Evolutionary conservation across 2,888 invertebrate genomes (phyloP).

Genomic region (Strigamia maritima): DNA sequence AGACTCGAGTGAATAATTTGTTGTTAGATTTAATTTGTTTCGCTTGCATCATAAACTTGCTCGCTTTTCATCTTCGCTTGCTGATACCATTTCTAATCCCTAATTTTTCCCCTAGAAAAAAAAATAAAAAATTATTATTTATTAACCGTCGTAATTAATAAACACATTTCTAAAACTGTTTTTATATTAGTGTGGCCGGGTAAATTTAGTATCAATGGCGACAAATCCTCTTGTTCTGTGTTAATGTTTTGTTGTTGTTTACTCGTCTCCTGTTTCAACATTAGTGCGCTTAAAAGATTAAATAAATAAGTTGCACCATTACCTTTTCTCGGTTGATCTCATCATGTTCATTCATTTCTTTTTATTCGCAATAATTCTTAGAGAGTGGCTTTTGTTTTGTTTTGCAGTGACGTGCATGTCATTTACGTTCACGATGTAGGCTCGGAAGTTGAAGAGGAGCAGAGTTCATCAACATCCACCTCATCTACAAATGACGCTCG

Average conservation of each 20-base stretch:
- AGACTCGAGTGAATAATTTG: background rate
- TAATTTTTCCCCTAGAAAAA: background rate
- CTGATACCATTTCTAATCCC: background rate
- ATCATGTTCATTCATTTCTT: background rate
- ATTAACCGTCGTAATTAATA: background rate
- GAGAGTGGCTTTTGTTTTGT: background rate
- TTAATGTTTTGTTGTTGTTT: background rate
- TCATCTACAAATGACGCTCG: background rate
- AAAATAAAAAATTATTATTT: background rate
- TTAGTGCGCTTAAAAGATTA: background rate
- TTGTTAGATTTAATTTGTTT: conserved; percentile 15
- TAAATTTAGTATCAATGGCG: background rate
- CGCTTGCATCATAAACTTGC: background rate
- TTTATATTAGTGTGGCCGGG: background rate
- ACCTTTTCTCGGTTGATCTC: background rate
- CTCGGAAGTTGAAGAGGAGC: conserved; percentile 35
- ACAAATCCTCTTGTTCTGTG: background rate
- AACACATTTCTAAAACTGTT: background rate
- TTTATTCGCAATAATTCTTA: background rate
- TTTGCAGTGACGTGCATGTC: conserved; percentile 45
- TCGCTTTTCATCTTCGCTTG: background rate
- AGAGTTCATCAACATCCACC: background rate
- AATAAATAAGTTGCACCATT: conserved; percentile 15
- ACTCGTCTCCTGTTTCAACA: background rate
- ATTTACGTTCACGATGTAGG: conserved; percentile 44